Base-by-base conservation (phyloP, 1,140 invertebrate species). In the Megathymus violae region DNA sequence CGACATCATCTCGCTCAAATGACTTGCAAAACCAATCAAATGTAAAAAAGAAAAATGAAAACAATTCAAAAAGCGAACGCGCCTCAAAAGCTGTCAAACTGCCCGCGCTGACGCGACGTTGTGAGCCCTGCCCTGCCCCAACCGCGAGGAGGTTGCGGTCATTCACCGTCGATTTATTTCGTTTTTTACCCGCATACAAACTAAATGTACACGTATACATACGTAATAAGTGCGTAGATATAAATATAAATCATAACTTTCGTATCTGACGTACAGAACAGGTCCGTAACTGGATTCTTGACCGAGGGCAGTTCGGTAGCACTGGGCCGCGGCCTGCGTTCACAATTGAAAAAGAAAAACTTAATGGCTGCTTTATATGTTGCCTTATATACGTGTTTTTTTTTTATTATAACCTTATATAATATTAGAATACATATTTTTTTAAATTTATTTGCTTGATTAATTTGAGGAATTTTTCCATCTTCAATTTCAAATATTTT, bases 101-200 rank as follows among this genome's bases (percentile, higher is more conserved):
- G 78, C 78, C 74, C 74, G 76, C 73, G 71, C 73, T 77, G 77
- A 31, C 27, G 67, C 67, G 66, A 66, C 62, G 69, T 69, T 61
- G 66, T 64, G 62, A 76, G 87, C 85, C 86, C 86, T 86, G 86
- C 78, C 82, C 85, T 85, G 67, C 79, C 86, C 76, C 82, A 87
- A 87, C 79, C 76, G 79, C 74, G 70, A 62, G 47, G 61, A 50
- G 51, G 36, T 59, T 61, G 68, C 71, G 85, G 80, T 79, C 82
- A 65, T 81, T 88, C 77, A 88, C 82, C 80, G 71, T 44, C 58
- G 46, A 80, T 80, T 85, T 85, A 82, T 83, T 87, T 83, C 58
- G 82, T 85, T 85, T 82, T 89, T 87, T 84, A 74, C 81, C 78
- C 81, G 80, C 82, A 82, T 80, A 84, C 85, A 78, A 82, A 83